Evolutionary conservation across 2,797 vertebrate genomes (phyloP).

Genomic region (Miichthys miiuy): DNA sequence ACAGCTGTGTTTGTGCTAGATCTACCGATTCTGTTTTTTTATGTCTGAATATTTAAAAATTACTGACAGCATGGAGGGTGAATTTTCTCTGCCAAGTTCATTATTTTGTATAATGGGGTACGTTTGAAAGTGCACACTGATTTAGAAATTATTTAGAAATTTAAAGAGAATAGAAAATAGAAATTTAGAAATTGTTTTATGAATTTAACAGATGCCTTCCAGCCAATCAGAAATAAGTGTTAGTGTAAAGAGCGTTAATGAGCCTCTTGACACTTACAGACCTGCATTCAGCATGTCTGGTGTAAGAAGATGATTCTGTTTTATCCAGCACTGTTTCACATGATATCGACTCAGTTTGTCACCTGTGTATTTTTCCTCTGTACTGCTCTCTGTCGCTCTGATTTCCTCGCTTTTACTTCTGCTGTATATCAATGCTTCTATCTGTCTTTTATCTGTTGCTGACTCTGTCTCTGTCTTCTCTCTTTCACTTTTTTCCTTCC

Average conservation of each 20-base stretch:
- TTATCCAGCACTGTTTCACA: conserved; percentile 5
- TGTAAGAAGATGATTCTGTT: not conserved
- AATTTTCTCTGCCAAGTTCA: not conserved
- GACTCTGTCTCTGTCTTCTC: conserved; percentile 60
- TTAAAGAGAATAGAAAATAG: too few species aligned
- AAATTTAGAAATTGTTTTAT: not conserved
- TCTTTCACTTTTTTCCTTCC: conserved; percentile 51
- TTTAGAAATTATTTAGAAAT: not conserved
- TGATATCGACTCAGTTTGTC: conserved; percentile 16
- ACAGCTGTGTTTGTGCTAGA: not conserved
- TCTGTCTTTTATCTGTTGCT: conserved; percentile 67
- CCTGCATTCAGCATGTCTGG: not conserved
- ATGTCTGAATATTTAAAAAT: not conserved
- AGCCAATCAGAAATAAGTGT: conserved; percentile 2
- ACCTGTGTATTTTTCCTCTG: conserved; percentile 38
- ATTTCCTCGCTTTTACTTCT: conserved; percentile 26
- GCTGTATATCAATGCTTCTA: conserved; percentile 38
- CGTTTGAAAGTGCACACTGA: not conserved
- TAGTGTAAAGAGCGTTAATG: conserved; percentile 19
- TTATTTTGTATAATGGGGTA: not conserved
- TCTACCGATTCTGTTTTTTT: not conserved
- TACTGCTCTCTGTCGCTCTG: conserved; percentile 39
- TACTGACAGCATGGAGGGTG: not conserved
- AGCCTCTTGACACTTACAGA: conserved; percentile 3
- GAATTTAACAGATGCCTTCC: not conserved